phyloP scores from a whole-genome alignment of 1,140 invertebrate genomes.

The Ridgeia piscesae region DNA sequence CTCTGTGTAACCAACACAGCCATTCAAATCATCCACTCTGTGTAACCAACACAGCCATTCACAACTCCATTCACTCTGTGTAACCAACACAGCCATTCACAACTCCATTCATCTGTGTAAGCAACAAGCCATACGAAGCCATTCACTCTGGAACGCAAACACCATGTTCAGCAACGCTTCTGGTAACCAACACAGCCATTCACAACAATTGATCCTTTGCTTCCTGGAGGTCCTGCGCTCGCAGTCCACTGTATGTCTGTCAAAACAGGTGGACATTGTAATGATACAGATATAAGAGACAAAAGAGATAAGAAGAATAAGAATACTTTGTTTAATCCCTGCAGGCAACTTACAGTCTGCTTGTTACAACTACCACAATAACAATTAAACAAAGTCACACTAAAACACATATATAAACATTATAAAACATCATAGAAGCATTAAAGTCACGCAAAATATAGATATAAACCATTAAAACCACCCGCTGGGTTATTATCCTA shows the following conservation, averaged over 20 bases:
- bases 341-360: no score
- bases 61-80: background rate
- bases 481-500: no score
- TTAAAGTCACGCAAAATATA: no score
- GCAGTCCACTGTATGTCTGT: conserved; percentile 67
- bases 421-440: no score
- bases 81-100: background rate
- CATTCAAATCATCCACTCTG: background rate
- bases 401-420: no score
- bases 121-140: background rate
- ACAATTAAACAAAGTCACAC: no score
- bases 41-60: conserved; percentile 7
- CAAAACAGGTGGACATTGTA: background rate
- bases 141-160: background rate
- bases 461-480: no score
- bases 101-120: background rate
- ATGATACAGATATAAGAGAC: no score
- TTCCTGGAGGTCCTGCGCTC: conserved; percentile 74
- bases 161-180: conserved; percentile 75
- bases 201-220: conserved; percentile 73
- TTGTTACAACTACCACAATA: no score
- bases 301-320: no score
- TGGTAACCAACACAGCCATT: no score
- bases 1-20: background rate
- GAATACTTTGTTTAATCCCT: no score